Conservation (phyloP, 2,888 invertebrate species). For the Macrophya alboannulata region DNA sequence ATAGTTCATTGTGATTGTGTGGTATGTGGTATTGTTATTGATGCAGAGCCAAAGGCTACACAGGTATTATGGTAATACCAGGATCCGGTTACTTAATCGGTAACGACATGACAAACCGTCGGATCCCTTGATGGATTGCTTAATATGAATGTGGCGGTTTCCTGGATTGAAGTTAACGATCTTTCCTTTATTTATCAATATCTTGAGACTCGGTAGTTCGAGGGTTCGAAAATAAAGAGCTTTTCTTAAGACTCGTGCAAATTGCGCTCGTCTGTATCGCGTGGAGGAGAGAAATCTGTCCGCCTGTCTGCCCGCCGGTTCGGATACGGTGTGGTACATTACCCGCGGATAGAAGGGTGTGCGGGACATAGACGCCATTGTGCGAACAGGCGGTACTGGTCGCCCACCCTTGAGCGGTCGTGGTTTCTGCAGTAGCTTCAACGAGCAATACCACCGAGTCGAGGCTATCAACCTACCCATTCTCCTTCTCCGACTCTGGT, state of each 20-base stretch:
- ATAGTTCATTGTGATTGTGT: slow-evolving; percentile 25
- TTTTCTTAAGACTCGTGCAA: slow-evolving; percentile 27
- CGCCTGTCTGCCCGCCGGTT: slow-evolving; percentile 31
- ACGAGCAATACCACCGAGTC: slow-evolving; percentile 54
- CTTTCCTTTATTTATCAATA: not conserved
- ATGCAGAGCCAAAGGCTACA: slow-evolving; percentile 8
- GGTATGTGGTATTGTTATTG: not conserved
- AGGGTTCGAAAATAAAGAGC: not conserved
- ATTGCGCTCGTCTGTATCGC: slow-evolving; percentile 27
- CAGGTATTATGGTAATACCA: not conserved
- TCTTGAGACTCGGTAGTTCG: not conserved
- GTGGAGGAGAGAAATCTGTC: slow-evolving; percentile 41
- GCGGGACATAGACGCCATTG: slow-evolving; percentile 53
- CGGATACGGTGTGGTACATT: slow-evolving; percentile 56
- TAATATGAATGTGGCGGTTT: not conserved
- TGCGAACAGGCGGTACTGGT: slow-evolving; percentile 50
- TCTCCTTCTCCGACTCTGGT: slow-evolving; percentile 14
- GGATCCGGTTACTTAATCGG: not conserved
- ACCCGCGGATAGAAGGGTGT: slow-evolving; percentile 36
- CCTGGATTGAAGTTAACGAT: not conserved
- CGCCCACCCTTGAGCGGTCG: slow-evolving; percentile 41
- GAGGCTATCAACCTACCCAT: slow-evolving; percentile 53
- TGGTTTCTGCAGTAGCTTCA: slow-evolving; percentile 55
- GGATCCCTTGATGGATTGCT: not conserved
- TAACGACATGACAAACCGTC: not conserved